Base-by-base conservation (phyloP, 2,797 vertebrate genomes). In the Acrossocheilus wenchowensis region DNA sequence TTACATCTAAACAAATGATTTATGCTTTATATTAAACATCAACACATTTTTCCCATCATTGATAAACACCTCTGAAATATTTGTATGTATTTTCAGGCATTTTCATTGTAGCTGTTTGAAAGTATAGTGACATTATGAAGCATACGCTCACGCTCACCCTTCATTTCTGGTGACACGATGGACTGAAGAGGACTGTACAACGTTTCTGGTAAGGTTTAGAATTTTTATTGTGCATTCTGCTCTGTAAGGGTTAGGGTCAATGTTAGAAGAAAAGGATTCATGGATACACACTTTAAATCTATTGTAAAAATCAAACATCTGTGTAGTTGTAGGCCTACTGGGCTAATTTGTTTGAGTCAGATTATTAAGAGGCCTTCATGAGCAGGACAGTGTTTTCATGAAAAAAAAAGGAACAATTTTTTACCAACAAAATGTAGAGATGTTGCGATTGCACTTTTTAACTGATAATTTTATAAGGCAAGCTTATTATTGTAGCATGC, bases 51-150 rank as follows among this genome's bases (percentile, higher is more conserved):
- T 6, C 3, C 7, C 26, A 14, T 45, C 12, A 26, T 2, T 48
- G 10, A 41, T 71, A 15, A 48, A 30, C 7, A 30, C 4, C n/a
- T 6, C 8, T 74, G 45, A 48, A 50, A 50, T 50, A 74, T 50
- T 30, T 48, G n/a, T 54, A 2, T 54, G 17, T 54, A 43, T 60
- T 62, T 62, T 12, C 17, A 52, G 30, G 17, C 5, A 36, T 23
- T 77, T 77, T 52, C 5, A 36, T 41, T 54, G 30, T 26, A 52
- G n/a, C 72, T 77, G 73, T 50, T 68, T 84, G 15, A 48, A n/a
- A 64, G 19, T 64, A 10, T 14, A 14, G 2, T 54, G 26, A 71
- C 19, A 14, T 43, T 19, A 15, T 45, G 17, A 23, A 52, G 17
- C 64, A 50, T 17, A 5, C 17, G 1, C 45, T 21, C 30, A 5